Evolutionary conservation across 2,113 vertebrate species (phyloP).

Genomic region (Polyodon spathula): DNA sequence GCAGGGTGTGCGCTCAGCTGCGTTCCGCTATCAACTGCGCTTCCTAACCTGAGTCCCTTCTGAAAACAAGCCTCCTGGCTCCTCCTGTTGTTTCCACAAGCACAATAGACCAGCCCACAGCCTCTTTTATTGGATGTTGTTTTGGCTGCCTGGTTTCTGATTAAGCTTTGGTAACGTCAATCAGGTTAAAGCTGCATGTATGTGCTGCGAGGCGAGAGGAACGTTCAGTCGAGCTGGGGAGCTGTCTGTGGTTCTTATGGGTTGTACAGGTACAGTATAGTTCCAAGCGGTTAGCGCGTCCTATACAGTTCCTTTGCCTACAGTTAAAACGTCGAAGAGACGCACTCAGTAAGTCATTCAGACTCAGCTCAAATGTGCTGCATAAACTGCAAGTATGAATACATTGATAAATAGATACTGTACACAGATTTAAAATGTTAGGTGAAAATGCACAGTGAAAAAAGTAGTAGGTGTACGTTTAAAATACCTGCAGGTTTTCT

Average conservation of each 20-base stretch:
- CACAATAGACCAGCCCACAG: slow-evolving; percentile 26
- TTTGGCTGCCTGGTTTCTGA: slow-evolving; percentile 9
- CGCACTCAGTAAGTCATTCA: no score
- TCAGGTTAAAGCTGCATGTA: slow-evolving; percentile 31
- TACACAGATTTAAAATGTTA: no score
- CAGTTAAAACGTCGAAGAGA: no score
- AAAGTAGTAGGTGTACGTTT: no score
- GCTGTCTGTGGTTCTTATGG: slow-evolving; percentile 45
- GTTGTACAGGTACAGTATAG: no score
- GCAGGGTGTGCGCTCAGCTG: slow-evolving; percentile 17
- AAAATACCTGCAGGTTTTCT: no score
- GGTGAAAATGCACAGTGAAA: no score
- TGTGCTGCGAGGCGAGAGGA: slow-evolving; percentile 26
- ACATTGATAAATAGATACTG: no score
- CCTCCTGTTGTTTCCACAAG: slow-evolving; percentile 39
- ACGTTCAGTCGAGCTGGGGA: slow-evolving; percentile 8
- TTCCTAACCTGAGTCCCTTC: slow-evolving; percentile 28
- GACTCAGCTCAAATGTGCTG: no score
- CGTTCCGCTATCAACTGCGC: slow-evolving; percentile 29
- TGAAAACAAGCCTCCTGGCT: slow-evolving; percentile 34
- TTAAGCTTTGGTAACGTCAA: slow-evolving; percentile 18
- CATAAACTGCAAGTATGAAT: no score
- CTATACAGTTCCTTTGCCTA: no score
- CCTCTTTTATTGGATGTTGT: slow-evolving; percentile 36
- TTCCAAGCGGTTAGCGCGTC: no score